Percentiles rank a stretch among this genome's conserved stretches.
phyloP scores from a whole-genome alignment of 1,140 invertebrate species.

The Campoletis sonorensis region DNA sequence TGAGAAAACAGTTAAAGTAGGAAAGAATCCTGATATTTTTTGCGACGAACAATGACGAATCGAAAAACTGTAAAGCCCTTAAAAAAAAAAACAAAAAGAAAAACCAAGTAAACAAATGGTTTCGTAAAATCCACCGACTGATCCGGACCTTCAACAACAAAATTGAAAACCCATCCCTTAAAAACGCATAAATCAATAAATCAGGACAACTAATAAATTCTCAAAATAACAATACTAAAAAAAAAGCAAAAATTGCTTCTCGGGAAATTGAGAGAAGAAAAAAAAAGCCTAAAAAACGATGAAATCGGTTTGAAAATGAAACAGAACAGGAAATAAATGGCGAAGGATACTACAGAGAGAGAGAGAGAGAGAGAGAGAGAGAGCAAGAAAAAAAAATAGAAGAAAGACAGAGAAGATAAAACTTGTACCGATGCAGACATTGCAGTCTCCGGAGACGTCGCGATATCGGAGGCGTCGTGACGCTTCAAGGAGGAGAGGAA shows the following conservation, averaged over 20 bases:
- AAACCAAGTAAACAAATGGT: no score
- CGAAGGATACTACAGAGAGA: neutral
- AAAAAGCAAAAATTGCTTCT: neutral
- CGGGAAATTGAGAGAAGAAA: neutral
- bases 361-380: neutral
- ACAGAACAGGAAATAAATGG: neutral
- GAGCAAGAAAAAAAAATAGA: no score
- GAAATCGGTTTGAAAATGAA: neutral
- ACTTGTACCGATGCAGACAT: slow-evolving; percentile 13
- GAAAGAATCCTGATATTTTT: neutral
- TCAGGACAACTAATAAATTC: no score
- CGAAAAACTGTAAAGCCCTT: no score
- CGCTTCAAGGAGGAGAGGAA: neutral
- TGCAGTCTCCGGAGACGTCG: slow-evolving; percentile 27
- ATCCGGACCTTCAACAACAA: no score
- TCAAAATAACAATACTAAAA: no score
- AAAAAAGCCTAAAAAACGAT: slow-evolving; percentile 24
- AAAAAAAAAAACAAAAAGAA: no score
- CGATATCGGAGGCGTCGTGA: slow-evolving; percentile 44
- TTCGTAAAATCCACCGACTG: no score
- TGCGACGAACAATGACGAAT: no score
- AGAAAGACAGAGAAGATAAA: neutral
- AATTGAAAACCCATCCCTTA: no score
- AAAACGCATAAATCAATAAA: no score
- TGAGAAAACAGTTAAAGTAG: neutral